Evolutionary conservation across 2,113 vertebrate genomes (phyloP).

Genomic region (Corythoichthys intestinalis): DNA sequence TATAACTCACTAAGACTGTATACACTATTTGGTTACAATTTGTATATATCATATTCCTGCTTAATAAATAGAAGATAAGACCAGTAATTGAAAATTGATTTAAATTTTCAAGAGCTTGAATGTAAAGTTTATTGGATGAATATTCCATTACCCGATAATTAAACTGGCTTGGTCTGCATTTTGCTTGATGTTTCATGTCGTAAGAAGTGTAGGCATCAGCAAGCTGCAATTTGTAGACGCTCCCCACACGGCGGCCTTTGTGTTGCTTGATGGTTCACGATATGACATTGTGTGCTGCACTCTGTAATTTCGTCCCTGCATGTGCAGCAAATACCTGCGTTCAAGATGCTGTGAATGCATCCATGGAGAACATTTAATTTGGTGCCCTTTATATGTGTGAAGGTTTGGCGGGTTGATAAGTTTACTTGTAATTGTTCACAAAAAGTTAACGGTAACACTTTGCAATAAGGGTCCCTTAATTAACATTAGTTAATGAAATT

Average conservation of each 20-base stretch:
- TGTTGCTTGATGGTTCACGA: constrained; percentile 68
- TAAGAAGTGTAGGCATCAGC: not conserved
- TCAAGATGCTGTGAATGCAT: constrained; percentile 5
- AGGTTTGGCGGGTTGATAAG: not conserved
- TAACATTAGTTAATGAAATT: no score
- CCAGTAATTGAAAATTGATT: no score
- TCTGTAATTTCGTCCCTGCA: constrained; percentile 40
- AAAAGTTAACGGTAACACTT: no score
- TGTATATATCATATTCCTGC: no score
- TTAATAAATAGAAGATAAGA: no score
- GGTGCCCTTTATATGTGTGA: not conserved
- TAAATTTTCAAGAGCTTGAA: no score
- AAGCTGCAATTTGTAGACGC: not conserved
- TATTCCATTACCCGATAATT: no score
- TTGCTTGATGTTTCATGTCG: not conserved
- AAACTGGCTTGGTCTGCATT: not conserved
- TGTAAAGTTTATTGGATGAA: no score
- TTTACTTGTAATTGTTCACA: no score
- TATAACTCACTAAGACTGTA: no score
- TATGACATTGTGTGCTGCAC: constrained; percentile 51
- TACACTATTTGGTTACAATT: no score
- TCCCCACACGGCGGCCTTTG: not conserved
- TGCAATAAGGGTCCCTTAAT: no score
- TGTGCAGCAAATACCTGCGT: constrained; percentile 4
- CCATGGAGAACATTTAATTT: constrained; percentile 4